Percentiles rank a stretch among this genome's conserved stretches.
phyloP scores from a whole-genome alignment of 2,113 vertebrate genomes.

The Oreocharis arfaki region DNA sequence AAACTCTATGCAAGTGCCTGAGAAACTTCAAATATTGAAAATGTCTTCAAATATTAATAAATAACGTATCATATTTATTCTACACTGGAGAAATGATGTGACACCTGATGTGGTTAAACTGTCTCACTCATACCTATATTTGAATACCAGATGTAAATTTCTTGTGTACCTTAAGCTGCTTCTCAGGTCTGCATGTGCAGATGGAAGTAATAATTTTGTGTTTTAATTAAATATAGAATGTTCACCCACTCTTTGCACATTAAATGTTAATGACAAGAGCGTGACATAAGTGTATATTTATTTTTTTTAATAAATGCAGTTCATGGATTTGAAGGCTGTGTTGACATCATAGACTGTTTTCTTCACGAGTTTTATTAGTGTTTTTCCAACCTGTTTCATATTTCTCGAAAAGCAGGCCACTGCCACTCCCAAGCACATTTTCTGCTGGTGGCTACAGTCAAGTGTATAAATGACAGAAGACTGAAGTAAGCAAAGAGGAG shows the following conservation, averaged over 20 bases:
- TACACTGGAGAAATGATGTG: neutral
- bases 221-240: constrained; percentile 71
- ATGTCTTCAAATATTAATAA: constrained; percentile 41
- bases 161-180: constrained; percentile 23
- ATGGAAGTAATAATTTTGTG: constrained; percentile 61
- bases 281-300: constrained; percentile 65
- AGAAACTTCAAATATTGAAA: constrained; percentile 25
- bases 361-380: constrained; percentile 60
- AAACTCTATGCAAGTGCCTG: neutral
- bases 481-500: neutral
- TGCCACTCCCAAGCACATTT: constrained; percentile 28
- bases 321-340: constrained; percentile 9
- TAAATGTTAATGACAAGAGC: constrained; percentile 62
- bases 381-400: constrained; percentile 69
- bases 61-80: neutral
- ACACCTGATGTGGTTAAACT: neutral
- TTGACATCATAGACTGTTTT: constrained; percentile 67
- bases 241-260: neutral
- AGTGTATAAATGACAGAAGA: constrained; percentile 2
- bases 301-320: constrained; percentile 68
- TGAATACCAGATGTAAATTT: constrained; percentile 59
- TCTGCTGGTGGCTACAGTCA: constrained; percentile 30
- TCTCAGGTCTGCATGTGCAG: constrained; percentile 31
- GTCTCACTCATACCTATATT: neutral
- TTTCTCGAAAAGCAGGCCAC: constrained; percentile 48